Evolutionary conservation across 37 sponge, comb jelly and placozoan species (phyloP).

Genomic region (Ephydatia muelleri): DNA sequence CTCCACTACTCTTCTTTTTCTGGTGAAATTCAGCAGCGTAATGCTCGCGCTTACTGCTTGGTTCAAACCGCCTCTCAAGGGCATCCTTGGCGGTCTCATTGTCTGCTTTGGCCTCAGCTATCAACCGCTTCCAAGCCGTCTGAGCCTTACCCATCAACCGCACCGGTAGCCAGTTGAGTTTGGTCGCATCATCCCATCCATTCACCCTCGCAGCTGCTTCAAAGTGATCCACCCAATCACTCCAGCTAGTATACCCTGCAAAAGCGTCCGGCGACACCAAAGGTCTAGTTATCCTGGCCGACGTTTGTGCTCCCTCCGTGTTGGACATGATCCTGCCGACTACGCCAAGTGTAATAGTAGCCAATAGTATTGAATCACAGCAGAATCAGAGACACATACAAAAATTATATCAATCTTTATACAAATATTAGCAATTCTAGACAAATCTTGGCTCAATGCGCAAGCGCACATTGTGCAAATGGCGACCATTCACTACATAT

Average conservation of each 20-base stretch:
- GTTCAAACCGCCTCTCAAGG: no score
- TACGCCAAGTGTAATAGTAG: no score
- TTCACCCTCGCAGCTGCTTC: slow-evolving; percentile 4
- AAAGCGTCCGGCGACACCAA: slow-evolving; percentile 10
- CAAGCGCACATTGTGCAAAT: no score
- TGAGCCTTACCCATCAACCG: slow-evolving; percentile 4
- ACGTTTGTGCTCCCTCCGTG: no score
- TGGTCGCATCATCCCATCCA: not conserved
- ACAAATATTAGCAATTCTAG: no score
- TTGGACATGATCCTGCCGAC: no score
- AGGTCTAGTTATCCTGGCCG: slow-evolving; percentile 11
- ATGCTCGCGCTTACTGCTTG: not conserved
- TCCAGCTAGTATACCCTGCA: not conserved
- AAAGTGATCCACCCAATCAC: slow-evolving; percentile 12
- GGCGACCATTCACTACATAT: no score
- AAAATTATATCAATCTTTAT: no score
- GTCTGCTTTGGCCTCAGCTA: not conserved
- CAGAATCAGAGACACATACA: no score
- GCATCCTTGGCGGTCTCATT: not conserved
- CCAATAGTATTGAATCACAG: no score
- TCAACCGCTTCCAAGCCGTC: slow-evolving; percentile 14
- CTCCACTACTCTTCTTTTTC: not conserved
- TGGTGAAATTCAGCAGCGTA: not conserved
- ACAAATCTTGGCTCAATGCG: no score
- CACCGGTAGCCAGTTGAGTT: slow-evolving; percentile 11